phyloP scores from a whole-genome alignment of 2,113 vertebrate genomes.

The Leptobrachium leishanense region DNA sequence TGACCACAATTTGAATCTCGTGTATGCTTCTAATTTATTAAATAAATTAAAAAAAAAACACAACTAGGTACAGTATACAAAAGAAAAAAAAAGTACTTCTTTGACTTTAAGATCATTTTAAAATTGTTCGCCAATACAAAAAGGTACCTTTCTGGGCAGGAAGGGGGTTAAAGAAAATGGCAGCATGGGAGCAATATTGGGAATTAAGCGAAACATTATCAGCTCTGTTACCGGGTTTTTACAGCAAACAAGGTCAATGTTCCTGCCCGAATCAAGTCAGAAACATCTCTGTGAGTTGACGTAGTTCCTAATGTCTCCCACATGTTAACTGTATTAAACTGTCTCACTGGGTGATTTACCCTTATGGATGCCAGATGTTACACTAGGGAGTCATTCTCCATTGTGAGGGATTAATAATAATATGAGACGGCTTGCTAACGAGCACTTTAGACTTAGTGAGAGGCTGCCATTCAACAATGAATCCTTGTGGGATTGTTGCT shows the following conservation, averaged over 20 bases:
- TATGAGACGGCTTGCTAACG: constrained; percentile 13
- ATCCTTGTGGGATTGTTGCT: not conserved
- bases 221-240: constrained; percentile 34
- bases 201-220: constrained; percentile 34
- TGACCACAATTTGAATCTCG: too few relatives aligned
- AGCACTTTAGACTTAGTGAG: not conserved
- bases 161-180: constrained; percentile 17
- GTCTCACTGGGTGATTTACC: constrained; percentile 42
- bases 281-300: constrained; percentile 37
- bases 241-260: constrained; percentile 31
- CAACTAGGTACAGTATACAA: too few relatives aligned
- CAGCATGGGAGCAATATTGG: constrained; percentile 37
- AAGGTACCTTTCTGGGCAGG: not conserved
- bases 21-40: too few relatives aligned
- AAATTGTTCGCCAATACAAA: too few relatives aligned
- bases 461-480: not conserved
- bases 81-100: too few relatives aligned
- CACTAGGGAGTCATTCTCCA: constrained; percentile 28
- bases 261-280: constrained; percentile 36
- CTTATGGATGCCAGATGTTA: constrained; percentile 48
- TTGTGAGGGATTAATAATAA: constrained; percentile 31
- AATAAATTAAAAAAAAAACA: too few relatives aligned
- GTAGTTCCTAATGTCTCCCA: constrained; percentile 45
- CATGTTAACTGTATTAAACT: constrained; percentile 35
- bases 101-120: too few relatives aligned